Evolutionary conservation across 1,140 invertebrate genomes (phyloP).

Genomic region (Drosophila pseudoobscura): DNA sequence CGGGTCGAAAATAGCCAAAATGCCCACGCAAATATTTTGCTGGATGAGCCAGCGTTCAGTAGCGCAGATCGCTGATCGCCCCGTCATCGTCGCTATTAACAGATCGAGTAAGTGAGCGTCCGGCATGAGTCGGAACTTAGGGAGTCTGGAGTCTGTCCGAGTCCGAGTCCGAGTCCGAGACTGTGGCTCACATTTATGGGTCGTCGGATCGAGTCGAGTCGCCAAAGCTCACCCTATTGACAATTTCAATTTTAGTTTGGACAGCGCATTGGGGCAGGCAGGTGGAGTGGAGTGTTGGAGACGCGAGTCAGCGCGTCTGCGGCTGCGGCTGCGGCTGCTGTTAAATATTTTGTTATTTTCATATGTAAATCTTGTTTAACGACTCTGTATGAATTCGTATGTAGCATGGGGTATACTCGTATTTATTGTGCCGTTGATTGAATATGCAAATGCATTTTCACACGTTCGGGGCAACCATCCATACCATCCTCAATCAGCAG

Average conservation of each 20-base stretch:
- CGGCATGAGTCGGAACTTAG: conserved; percentile 40
- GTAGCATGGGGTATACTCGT: conserved; percentile 49
- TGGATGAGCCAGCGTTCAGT: too few species aligned
- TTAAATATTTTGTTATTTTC: conserved; percentile 75
- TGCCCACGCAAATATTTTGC: conserved; percentile 71
- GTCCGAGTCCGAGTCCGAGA: conserved; percentile 5
- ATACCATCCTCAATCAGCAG: conserved; percentile 40
- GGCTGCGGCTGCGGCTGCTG: conserved; percentile 15
- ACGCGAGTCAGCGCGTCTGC: conserved; percentile 41
- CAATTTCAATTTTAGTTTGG: conserved; percentile 73
- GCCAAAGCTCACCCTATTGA: conserved; percentile 60
- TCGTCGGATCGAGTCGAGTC: conserved; percentile 39
- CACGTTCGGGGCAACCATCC: conserved; percentile 48
- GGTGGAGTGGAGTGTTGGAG: conserved; percentile 4
- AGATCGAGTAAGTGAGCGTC: conserved; percentile 32
- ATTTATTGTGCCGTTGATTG: conserved; percentile 81
- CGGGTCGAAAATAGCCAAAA: conserved; percentile 58
- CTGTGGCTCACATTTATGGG: conserved; percentile 59
- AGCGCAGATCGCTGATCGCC: conserved; percentile 10
- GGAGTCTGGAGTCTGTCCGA: conserved; percentile 19
- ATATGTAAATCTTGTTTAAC: conserved; percentile 81
- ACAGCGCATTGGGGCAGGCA: not conserved
- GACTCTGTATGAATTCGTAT: conserved; percentile 79
- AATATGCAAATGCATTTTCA: conserved; percentile 82
- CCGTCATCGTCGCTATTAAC: conserved; percentile 70